These are phyloP conservation scores for Nomada hirtipes DNA, from an alignment of 2,888 invertebrate species.

Conservation along the genomic window DNA sequence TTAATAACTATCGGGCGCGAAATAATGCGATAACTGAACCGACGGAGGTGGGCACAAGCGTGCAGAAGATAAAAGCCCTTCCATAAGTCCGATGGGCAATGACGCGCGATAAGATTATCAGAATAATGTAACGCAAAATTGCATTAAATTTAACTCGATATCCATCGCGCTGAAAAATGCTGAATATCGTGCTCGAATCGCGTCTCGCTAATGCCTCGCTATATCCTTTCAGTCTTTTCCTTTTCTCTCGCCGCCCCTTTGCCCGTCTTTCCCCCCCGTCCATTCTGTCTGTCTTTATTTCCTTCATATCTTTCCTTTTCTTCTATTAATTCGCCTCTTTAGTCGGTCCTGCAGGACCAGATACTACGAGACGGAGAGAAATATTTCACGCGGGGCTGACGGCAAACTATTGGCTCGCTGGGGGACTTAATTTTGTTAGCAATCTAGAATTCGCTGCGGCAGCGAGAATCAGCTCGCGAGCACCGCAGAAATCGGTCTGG, in stretches of 20 bases:
- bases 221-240: background rate
- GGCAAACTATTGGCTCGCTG: slow-evolving; percentile 59
- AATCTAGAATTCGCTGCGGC: slow-evolving; percentile 62
- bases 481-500: slow-evolving; percentile 38
- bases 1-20: slow-evolving; percentile 64
- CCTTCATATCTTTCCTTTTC: background rate
- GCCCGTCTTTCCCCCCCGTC: background rate
- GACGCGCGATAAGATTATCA: slow-evolving; percentile 71
- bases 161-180: slow-evolving; percentile 67
- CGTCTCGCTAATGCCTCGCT: slow-evolving; percentile 52
- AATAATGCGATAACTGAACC: slow-evolving; percentile 63
- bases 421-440: slow-evolving; percentile 66
- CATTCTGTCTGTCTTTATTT: background rate
- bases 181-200: slow-evolving; percentile 60
- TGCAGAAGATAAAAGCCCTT: slow-evolving; percentile 66
- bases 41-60: slow-evolving; percentile 38
- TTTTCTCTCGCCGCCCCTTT: background rate
- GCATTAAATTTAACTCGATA: slow-evolving; percentile 70
- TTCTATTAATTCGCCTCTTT: background rate
- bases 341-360: slow-evolving; percentile 8
- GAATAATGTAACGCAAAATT: slow-evolving; percentile 72
- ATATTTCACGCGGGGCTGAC: slow-evolving; percentile 66
- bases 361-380: slow-evolving; percentile 46
- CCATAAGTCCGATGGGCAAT: slow-evolving; percentile 68
- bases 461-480: slow-evolving; percentile 41